Conservation (phyloP, 1,140 invertebrate genomes). For the Musca vetustissima region DNA sequence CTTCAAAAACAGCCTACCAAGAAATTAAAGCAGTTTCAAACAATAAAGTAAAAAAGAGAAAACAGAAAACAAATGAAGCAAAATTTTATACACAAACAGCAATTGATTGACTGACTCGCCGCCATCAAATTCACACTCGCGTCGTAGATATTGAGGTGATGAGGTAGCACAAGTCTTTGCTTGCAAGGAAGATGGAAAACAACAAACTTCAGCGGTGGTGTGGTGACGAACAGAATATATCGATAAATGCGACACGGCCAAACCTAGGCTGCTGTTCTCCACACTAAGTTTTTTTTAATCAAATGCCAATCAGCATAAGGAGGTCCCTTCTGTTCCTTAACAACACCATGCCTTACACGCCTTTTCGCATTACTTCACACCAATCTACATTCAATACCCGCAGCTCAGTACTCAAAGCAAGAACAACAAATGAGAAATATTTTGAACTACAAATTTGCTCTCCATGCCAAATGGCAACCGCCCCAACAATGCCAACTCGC, state of each 20-base stretch:
- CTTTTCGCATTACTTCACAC: neutral
- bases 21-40: neutral
- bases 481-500: slow-evolving; percentile 4
- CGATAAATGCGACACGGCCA: slow-evolving; percentile 7
- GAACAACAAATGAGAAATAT: neutral
- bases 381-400: neutral
- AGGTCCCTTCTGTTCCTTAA: neutral
- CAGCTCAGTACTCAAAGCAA: neutral
- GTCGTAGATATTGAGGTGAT: neutral
- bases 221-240: neutral
- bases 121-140: slow-evolving; percentile 3
- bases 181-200: neutral
- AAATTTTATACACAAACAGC: slow-evolving; percentile 19
- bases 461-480: neutral
- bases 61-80: neutral
- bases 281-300: neutral
- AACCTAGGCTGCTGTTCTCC: neutral
- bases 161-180: neutral
- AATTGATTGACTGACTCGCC: slow-evolving; percentile 15
- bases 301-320: slow-evolving; percentile 6
- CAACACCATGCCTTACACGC: slow-evolving; percentile 1
- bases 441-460: neutral
- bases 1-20: neutral
- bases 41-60: slow-evolving; percentile 1
- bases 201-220: neutral